Conservation (phyloP, 64 coral and sea anemone species). For the Pachyseris speciosa region DNA sequence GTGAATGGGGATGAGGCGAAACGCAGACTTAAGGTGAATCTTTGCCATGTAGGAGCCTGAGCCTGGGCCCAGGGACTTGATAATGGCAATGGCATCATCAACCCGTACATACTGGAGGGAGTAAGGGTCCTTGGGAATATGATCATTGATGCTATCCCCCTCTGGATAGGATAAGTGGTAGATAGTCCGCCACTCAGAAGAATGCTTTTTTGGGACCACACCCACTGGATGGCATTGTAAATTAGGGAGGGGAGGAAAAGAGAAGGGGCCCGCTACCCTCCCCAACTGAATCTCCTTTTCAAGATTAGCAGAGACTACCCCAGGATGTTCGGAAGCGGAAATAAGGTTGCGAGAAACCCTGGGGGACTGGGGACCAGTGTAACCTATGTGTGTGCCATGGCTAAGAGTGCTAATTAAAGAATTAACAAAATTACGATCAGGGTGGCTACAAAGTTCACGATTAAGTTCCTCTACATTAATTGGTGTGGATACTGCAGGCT, state of each 20-base stretch:
- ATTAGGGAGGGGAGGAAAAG: background rate
- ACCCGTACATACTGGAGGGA: slow-evolving; percentile 23
- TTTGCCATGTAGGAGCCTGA: slow-evolving; percentile 33
- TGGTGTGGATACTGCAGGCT: background rate
- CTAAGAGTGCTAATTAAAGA: background rate
- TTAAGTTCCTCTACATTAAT: background rate
- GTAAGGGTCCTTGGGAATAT: slow-evolving; percentile 47
- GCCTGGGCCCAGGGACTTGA: slow-evolving; percentile 4
- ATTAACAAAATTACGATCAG: background rate
- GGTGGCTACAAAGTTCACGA: background rate
- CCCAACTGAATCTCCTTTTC: slow-evolving; percentile 3
- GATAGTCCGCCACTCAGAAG: slow-evolving; percentile 23
- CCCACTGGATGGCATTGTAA: slow-evolving; percentile 4
- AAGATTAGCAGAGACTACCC: background rate
- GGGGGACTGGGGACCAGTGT: background rate
- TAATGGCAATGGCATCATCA: background rate
- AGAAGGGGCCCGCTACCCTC: slow-evolving; percentile 3
- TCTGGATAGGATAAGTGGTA: slow-evolving; percentile 13
- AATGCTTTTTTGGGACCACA: slow-evolving; percentile 19
- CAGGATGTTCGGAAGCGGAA: background rate
- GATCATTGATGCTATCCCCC: slow-evolving; percentile 3
- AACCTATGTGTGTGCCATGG: background rate
- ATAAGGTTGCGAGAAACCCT: background rate
- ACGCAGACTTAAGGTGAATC: slow-evolving; percentile 8
- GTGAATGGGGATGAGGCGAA: slow-evolving; percentile 22